A percentile compares a stretch with the other conserved stretches of the same genome.
Conservation (phyloP, 2,113 vertebrate genomes). For the Notechis scutatus region DNA sequence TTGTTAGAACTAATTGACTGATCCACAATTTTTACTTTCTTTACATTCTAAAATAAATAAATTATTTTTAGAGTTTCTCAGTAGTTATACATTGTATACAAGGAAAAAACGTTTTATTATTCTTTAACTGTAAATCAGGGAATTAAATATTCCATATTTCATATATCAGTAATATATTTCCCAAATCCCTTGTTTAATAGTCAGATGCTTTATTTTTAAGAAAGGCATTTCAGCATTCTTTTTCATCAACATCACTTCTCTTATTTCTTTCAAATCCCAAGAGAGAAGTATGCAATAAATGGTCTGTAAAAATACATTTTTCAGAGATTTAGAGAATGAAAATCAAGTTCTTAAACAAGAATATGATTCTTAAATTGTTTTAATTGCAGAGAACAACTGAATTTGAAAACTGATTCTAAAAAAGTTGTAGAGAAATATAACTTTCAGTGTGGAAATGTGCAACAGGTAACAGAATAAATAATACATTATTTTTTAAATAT, state of each 20-base stretch:
- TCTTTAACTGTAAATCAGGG: not conserved
- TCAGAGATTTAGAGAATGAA: not conserved
- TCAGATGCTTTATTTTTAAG: not conserved
- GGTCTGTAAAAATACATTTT: not conserved
- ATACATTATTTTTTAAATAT: not conserved
- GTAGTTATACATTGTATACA: not conserved
- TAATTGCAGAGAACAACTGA: slow-evolving; percentile 43
- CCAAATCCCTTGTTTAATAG: not conserved
- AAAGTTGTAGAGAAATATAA: slow-evolving; percentile 32
- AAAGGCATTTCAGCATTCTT: not conserved
- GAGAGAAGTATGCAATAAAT: not conserved
- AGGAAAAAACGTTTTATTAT: not conserved
- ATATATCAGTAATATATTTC: not conserved
- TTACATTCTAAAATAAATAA: not conserved
- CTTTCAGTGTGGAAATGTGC: slow-evolving; percentile 39
- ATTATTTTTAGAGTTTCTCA: not conserved
- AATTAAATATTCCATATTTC: not conserved
- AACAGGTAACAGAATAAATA: slow-evolving; percentile 61
- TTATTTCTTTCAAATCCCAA: not conserved
- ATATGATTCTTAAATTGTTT: not conserved
- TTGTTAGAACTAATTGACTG: not conserved
- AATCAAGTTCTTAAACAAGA: not conserved
- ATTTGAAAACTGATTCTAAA: slow-evolving; percentile 39
- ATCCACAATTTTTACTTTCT: not conserved
- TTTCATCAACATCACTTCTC: not conserved